A percentile compares a stretch with the other conserved stretches of the same genome.
These are phyloP conservation scores for Notamacropus eugenii DNA, from an alignment of 2,797 vertebrate genomes.

Conservation along the genomic window DNA sequence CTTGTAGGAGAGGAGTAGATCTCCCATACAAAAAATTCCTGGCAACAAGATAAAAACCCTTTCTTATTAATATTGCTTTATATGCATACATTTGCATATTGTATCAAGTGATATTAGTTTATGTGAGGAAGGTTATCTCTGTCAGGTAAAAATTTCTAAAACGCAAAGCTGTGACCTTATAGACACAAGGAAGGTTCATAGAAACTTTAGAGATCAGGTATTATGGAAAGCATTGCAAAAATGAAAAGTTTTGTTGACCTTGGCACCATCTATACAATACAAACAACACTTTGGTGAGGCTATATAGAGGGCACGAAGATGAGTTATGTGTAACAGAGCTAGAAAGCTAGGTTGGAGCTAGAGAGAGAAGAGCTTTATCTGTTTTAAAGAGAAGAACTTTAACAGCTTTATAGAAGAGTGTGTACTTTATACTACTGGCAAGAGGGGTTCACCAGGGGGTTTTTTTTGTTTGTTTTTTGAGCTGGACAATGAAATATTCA, in stretches of 20 bases:
- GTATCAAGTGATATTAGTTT: background rate
- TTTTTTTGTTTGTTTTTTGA: background rate
- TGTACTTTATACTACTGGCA: background rate
- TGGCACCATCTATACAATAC: no score
- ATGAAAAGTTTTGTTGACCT: no score
- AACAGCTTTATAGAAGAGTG: background rate
- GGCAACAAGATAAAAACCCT: background rate
- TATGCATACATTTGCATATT: background rate
- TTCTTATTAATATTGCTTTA: background rate
- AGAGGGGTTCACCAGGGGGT: background rate
- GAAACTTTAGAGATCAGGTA: background rate
- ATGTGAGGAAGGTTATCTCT: background rate
- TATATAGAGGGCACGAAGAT: no score
- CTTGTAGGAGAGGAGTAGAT: background rate
- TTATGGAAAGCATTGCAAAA: background rate
- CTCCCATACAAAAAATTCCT: background rate
- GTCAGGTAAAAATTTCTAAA: no score
- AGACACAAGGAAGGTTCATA: background rate
- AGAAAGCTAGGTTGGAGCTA: no score
- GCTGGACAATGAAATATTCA: background rate
- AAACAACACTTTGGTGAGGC: no score
- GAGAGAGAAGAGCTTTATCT: no score
- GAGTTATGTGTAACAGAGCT: no score
- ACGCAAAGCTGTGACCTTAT: no score
- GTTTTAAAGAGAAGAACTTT: background rate